phyloP scores from a whole-genome alignment of 2,888 invertebrate genomes.

The Xylophagus ater region DNA sequence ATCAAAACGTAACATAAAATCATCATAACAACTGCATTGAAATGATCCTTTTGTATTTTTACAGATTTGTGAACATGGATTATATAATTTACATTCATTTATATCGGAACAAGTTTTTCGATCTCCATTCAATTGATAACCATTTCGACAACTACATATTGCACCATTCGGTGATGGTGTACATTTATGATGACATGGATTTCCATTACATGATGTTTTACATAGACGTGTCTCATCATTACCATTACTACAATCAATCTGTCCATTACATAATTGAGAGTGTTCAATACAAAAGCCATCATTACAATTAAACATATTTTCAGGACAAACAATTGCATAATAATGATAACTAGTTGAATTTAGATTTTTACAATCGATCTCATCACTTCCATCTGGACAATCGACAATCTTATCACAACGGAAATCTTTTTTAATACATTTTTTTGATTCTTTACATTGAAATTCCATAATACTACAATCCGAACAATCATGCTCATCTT shows the following conservation, averaged over 20 bases:
- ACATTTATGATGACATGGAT: conserved; percentile 48
- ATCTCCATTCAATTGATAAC: conserved; percentile 45
- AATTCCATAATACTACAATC: conserved; percentile 50
- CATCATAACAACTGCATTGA: conserved; percentile 33
- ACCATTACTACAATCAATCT: conserved; percentile 52
- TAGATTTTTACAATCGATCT: conserved; percentile 42
- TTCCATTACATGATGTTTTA: conserved; percentile 34
- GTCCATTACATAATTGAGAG: conserved; percentile 51
- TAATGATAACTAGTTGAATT: conserved; percentile 20
- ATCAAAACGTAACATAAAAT: conserved; percentile 43
- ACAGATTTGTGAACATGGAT: conserved; percentile 52
- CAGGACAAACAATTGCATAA: conserved; percentile 23
- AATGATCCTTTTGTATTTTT: conserved; percentile 33
- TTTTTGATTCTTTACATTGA: conserved; percentile 50
- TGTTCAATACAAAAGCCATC: conserved; percentile 56
- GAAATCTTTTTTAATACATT: conserved; percentile 48
- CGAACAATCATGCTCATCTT: conserved; percentile 55
- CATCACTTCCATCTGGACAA: conserved; percentile 64
- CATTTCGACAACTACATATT: conserved; percentile 51
- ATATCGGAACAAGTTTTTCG: conserved; percentile 52
- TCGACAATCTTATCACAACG: conserved; percentile 52
- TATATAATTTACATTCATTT: conserved; percentile 52
- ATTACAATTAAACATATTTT: conserved; percentile 44
- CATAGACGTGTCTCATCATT: conserved; percentile 61
- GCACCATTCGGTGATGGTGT: conserved; percentile 54